Percentiles rank a stretch among this genome's conserved stretches.
These are phyloP conservation scores for Platycercus adscitus DNA, from an alignment of 2,113 vertebrate genomes.

Conservation along the genomic window DNA sequence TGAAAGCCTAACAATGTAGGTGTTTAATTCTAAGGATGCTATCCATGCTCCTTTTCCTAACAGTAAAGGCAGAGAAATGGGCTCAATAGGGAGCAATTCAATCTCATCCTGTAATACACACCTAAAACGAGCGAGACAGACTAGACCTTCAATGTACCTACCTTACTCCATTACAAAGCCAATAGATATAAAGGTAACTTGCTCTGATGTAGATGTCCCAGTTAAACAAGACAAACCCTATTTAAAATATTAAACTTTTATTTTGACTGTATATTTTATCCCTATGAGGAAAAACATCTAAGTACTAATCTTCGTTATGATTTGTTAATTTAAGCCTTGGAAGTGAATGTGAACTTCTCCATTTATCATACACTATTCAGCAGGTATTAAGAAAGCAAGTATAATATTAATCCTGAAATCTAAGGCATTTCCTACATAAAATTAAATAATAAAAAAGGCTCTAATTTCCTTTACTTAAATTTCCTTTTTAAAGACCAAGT, in stretches of 20 bases:
- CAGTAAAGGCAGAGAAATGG: not conserved
- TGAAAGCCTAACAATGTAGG: not conserved
- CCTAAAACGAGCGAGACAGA: not conserved
- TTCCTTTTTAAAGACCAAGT: not conserved
- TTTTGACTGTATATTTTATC: not conserved
- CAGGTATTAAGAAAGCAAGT: not conserved
- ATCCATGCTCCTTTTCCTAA: not conserved
- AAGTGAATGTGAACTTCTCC: not conserved
- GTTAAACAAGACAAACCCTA: not conserved
- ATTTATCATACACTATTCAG: not conserved
- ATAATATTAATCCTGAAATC: not conserved
- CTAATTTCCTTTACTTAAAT: not conserved
- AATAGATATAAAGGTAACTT: not conserved
- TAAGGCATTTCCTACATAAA: not conserved
- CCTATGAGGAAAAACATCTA: not conserved
- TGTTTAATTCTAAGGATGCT: not conserved
- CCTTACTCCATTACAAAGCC: not conserved
- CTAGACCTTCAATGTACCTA: not conserved
- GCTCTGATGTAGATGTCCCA: not conserved
- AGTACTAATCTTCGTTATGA: not conserved
- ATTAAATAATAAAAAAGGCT: not conserved
- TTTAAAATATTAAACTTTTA: not conserved
- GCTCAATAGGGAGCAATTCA: rapidly evolving
- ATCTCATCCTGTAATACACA: not conserved
- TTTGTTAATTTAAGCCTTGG: not conserved